Evolutionary conservation across 2,797 vertebrate species (phyloP).

Genomic region (Chelonia mydas): DNA sequence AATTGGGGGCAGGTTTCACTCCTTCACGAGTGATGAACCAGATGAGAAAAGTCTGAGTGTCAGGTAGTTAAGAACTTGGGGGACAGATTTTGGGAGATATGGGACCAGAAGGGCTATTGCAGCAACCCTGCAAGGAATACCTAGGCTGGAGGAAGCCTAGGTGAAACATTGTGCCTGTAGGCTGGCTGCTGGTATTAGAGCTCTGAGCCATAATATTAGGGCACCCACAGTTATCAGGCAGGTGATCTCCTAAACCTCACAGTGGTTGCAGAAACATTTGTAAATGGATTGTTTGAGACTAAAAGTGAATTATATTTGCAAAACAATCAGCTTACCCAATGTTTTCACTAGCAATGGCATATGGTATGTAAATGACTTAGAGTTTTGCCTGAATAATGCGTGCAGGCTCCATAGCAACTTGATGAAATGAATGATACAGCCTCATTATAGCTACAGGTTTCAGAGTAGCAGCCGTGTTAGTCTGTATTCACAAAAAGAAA

Average conservation of each 20-base stretch:
- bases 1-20: background rate
- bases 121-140: background rate
- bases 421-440: background rate
- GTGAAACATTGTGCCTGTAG: background rate
- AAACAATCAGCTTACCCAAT: background rate
- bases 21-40: background rate
- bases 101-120: background rate
- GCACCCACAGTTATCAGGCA: background rate
- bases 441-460: too few species aligned
- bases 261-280: background rate
- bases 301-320: background rate
- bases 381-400: background rate
- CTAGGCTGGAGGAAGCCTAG: background rate
- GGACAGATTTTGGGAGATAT: background rate
- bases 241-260: background rate
- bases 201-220: background rate
- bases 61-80: background rate
- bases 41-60: background rate
- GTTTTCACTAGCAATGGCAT: background rate
- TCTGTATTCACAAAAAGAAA: too few species aligned
- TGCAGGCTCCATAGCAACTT: constrained; percentile 28
- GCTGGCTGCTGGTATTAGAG: background rate
- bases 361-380: background rate
- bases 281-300: background rate
- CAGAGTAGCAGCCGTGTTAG: too few species aligned